Conservation (phyloP, 2,113 vertebrate genomes). For the Eulemur macaco region DNA sequence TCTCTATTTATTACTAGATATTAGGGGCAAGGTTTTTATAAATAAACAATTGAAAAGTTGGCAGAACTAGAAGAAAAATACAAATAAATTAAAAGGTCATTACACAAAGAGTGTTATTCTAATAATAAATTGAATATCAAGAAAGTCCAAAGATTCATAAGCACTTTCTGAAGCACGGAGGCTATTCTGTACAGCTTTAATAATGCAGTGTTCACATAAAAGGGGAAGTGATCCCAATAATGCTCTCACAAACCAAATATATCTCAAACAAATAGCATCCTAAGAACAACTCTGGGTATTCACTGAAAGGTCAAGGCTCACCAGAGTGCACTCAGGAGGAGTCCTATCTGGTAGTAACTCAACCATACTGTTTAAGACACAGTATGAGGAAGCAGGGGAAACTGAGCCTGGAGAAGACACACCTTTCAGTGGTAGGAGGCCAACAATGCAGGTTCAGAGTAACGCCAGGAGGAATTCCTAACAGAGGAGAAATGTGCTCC, state of each 20-base stretch:
- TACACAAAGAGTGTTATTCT: neutral
- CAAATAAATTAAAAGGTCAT: constrained; percentile 48
- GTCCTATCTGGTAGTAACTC: too few species aligned
- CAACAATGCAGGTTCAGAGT: neutral
- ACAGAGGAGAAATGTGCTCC: neutral
- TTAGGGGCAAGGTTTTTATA: neutral
- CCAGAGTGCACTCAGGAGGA: neutral
- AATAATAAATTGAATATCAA: neutral
- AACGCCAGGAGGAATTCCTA: neutral
- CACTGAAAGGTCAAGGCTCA: neutral
- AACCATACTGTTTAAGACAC: neutral
- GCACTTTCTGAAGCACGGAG: neutral
- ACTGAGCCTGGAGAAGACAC: neutral
- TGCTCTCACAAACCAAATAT: neutral
- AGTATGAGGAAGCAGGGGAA: neutral
- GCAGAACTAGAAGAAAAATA: constrained; percentile 27
- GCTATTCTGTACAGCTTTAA: neutral
- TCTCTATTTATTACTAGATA: constrained; percentile 15
- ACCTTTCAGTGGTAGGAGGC: fast-evolving
- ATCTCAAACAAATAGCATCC: neutral
- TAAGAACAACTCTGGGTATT: neutral
- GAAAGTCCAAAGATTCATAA: neutral
- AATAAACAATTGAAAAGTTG: constrained; percentile 24
- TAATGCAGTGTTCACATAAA: neutral
- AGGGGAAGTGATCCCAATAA: neutral